phyloP scores from a whole-genome alignment of 2,797 vertebrate genomes.

The Oreochromis grahami region DNA sequence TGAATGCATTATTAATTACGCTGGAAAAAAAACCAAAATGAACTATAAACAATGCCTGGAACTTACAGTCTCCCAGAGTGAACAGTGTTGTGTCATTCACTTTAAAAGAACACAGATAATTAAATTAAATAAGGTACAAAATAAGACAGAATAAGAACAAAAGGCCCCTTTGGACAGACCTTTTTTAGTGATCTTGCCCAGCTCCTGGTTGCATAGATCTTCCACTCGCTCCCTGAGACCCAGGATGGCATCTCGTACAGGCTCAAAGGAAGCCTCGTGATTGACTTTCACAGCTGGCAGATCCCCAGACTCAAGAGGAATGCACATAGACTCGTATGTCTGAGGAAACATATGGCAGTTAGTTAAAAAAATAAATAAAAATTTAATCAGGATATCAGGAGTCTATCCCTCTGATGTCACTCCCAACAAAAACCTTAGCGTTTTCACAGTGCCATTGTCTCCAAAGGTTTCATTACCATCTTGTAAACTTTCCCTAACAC shows the following conservation, averaged over 20 bases:
- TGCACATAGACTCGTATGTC: constrained; percentile 66
- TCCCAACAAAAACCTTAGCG: fast-evolving
- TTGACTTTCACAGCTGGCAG: constrained; percentile 61
- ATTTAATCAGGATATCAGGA: background rate
- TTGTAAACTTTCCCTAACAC: background rate
- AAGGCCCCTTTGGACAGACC: constrained; percentile 30
- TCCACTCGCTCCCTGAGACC: constrained; percentile 73
- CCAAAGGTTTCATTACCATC: background rate
- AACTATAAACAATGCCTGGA: background rate
- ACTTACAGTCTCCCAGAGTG: constrained; percentile 61
- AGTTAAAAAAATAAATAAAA: fast-evolving
- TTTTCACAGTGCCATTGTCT: background rate
- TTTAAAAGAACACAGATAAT: constrained; percentile 30
- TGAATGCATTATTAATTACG: background rate
- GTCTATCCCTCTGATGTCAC: background rate
- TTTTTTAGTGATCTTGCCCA: constrained; percentile 74
- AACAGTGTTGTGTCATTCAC: constrained; percentile 68
- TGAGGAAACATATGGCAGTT: constrained; percentile 3
- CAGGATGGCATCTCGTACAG: constrained; percentile 48
- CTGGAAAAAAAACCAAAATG: background rate
- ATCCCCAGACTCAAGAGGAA: constrained; percentile 60
- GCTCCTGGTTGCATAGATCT: constrained; percentile 76
- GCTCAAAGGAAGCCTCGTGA: constrained; percentile 67
- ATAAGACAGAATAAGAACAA: background rate
- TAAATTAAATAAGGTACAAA: background rate